A percentile compares a stretch with the other conserved stretches of the same genome.
Evolutionary conservation across 2,113 vertebrate species (phyloP).

Genomic region (Anhinga anhinga): DNA sequence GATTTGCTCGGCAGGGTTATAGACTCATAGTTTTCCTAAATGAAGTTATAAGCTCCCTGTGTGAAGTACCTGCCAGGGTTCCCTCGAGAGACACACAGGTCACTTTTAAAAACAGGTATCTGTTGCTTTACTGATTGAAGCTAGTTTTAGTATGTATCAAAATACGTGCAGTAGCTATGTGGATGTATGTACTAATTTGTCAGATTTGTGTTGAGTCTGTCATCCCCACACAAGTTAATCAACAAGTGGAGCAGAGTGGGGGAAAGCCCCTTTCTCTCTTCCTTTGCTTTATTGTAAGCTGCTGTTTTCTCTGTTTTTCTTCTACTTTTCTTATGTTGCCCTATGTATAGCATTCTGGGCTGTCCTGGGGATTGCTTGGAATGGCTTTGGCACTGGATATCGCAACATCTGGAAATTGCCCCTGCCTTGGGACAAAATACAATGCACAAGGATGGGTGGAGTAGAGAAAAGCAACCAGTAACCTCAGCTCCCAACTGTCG

Average conservation of each 20-base stretch:
- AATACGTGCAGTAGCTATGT: not conserved
- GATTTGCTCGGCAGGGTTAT: not conserved
- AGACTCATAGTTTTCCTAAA: not conserved
- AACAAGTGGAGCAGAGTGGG: not conserved
- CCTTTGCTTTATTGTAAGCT: not conserved
- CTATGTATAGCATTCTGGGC: not conserved
- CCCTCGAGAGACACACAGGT: not conserved
- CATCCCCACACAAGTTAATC: not conserved
- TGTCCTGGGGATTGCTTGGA: not conserved
- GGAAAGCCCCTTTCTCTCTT: not conserved
- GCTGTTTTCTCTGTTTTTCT: not conserved
- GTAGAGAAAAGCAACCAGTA: not conserved
- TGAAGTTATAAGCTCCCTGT: not conserved
- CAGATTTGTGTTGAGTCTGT: not conserved
- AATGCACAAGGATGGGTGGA: not conserved
- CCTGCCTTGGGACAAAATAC: not conserved
- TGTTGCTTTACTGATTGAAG: not conserved
- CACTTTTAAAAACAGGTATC: not conserved
- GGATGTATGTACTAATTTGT: not conserved
- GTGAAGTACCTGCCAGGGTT: not conserved
- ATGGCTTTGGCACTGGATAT: not conserved
- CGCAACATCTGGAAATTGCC: not conserved
- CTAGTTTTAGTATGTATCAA: not conserved
- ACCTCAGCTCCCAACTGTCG: not conserved
- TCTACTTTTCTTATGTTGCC: not conserved